These are phyloP conservation scores for Glareola pratincola DNA, from an alignment of 2,113 vertebrate genomes.

Conservation along the genomic window DNA sequence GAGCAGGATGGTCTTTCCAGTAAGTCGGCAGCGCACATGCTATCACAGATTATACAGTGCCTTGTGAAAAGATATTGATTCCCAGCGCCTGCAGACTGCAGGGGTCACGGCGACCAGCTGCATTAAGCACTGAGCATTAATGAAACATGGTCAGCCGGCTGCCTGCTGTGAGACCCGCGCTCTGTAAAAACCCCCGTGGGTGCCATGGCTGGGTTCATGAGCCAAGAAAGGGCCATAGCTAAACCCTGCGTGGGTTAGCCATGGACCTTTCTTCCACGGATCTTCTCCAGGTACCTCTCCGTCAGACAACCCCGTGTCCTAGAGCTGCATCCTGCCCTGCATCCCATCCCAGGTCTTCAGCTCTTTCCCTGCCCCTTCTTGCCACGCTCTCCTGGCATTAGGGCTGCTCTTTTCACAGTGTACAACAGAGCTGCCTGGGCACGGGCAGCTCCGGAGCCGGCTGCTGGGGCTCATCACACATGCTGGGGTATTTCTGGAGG, in stretches of 20 bases:
- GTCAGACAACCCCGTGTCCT: background rate
- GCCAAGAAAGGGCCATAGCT: background rate
- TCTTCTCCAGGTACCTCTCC: background rate
- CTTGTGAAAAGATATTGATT: background rate
- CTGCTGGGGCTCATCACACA: background rate
- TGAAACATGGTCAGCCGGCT: rapidly evolving
- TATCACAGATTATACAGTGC: background rate
- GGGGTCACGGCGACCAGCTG: background rate
- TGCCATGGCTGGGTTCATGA: rapidly evolving
- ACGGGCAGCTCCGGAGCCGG: rapidly evolving
- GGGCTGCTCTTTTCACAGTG: background rate
- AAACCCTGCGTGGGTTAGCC: rapidly evolving
- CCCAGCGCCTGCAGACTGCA: rapidly evolving
- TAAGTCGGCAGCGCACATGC: background rate
- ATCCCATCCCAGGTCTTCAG: background rate
- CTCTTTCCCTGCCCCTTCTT: background rate
- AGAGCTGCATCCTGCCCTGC: background rate
- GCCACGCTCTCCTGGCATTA: background rate
- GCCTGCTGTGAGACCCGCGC: background rate
- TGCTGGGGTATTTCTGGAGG: background rate
- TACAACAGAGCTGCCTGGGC: background rate
- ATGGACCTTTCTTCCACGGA: background rate
- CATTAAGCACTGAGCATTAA: background rate
- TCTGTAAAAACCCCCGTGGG: background rate
- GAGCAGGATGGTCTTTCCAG: background rate